phyloP scores from a whole-genome alignment of 2,888 invertebrate species.

The Mesorhabditis belari region DNA sequence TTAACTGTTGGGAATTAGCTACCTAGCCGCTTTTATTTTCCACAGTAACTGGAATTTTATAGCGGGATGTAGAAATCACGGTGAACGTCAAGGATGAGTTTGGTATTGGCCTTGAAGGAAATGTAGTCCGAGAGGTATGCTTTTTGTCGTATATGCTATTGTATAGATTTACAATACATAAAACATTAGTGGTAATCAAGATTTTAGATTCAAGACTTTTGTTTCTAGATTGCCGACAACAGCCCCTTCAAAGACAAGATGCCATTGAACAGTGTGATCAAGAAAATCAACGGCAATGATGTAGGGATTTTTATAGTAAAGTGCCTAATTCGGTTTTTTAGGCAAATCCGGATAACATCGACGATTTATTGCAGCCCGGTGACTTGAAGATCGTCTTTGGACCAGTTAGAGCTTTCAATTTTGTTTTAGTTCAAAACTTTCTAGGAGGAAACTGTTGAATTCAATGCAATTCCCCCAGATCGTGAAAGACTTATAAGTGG shows the following conservation, averaged over 20 bases:
- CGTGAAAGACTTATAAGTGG: constrained; percentile 11
- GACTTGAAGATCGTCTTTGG: background rate
- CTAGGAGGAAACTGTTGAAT: background rate
- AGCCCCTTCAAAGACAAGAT: background rate
- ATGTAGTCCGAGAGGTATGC: background rate
- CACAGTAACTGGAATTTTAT: background rate
- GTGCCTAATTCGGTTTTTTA: too few species aligned
- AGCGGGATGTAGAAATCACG: background rate
- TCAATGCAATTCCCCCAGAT: constrained; percentile 6
- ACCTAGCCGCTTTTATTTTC: background rate
- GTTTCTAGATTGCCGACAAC: background rate
- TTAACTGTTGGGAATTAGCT: too few species aligned
- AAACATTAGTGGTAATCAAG: background rate
- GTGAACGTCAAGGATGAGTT: background rate
- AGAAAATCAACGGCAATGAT: background rate
- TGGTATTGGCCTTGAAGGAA: background rate
- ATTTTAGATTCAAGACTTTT: too few species aligned
- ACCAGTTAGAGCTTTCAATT: background rate
- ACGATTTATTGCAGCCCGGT: background rate
- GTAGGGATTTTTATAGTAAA: too few species aligned
- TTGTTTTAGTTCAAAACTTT: background rate
- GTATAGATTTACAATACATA: background rate
- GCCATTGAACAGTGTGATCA: background rate
- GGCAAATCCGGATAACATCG: background rate
- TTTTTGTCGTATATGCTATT: background rate